A percentile compares a stretch with the other conserved stretches of the same genome.
Conservation (phyloP, 1,140 invertebrate species). For the Melipona quadrifasciata region DNA sequence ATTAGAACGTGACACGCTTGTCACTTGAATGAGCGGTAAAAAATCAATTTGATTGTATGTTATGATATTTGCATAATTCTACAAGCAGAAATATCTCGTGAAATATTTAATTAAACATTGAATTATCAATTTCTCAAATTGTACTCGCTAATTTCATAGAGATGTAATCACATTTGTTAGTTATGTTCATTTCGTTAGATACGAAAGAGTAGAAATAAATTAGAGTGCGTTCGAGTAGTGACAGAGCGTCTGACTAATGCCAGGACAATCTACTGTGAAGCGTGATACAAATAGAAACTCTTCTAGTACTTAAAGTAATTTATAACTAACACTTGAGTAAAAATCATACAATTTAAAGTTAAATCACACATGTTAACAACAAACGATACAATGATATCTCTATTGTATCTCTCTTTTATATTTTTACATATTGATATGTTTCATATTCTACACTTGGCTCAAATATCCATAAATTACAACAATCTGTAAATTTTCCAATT, state of each 20-base stretch:
- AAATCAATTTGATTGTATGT: no score
- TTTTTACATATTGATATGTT: neutral
- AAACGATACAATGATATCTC: no score
- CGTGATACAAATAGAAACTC: neutral
- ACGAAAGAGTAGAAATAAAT: neutral
- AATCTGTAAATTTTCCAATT: neutral
- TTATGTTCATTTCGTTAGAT: neutral
- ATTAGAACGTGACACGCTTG: neutral
- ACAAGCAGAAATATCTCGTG: no score
- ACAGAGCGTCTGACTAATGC: neutral
- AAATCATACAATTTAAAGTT: no score
- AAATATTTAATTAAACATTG: neutral
- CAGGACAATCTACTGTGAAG: neutral
- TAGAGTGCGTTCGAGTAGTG: no score
- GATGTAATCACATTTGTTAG: neutral
- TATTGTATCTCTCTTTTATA: no score
- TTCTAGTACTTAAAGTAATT: neutral
- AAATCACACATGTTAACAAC: no score
- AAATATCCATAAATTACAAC: neutral
- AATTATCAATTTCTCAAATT: no score
- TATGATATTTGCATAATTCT: no score
- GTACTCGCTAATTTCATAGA: neutral
- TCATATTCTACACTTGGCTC: neutral
- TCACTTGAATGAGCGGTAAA: neutral
- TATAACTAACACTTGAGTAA: neutral